phyloP scores from a whole-genome alignment of 2,888 invertebrate genomes.

The Nycteola revayana region DNA sequence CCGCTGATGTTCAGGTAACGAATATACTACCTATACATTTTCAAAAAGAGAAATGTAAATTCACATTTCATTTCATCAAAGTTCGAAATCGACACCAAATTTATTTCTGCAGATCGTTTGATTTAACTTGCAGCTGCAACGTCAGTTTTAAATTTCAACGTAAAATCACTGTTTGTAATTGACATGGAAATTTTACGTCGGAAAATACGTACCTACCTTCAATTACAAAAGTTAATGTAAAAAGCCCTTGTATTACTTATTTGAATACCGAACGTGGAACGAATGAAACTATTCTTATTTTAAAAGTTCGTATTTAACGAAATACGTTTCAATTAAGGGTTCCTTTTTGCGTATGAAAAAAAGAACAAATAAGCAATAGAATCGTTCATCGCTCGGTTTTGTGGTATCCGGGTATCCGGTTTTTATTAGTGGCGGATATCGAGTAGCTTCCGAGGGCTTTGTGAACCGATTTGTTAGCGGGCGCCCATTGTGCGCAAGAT shows the following conservation, averaged over 20 bases:
- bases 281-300: conserved; percentile 36
- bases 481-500: conserved; percentile 53
- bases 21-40: no score
- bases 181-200: background rate
- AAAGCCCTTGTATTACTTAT: no score
- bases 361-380: conserved; percentile 28
- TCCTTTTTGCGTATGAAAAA: conserved; percentile 45
- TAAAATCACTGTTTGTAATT: background rate
- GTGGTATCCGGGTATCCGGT: conserved; percentile 69
- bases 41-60: no score
- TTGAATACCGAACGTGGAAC: conserved; percentile 11
- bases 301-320: conserved; percentile 45
- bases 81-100: no score
- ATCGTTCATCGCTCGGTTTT: conserved; percentile 30
- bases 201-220: no score
- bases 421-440: conserved; percentile 71
- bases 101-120: no score
- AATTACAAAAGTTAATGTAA: no score
- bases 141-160: background rate
- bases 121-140: no score
- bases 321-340: conserved; percentile 47
- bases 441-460: conserved; percentile 71
- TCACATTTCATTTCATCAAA: no score
- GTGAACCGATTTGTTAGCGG: conserved; percentile 54
- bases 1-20: no score